Conservation (phyloP, 53 echinoderm and acorn worm species). For the Luidia sarsii region DNA sequence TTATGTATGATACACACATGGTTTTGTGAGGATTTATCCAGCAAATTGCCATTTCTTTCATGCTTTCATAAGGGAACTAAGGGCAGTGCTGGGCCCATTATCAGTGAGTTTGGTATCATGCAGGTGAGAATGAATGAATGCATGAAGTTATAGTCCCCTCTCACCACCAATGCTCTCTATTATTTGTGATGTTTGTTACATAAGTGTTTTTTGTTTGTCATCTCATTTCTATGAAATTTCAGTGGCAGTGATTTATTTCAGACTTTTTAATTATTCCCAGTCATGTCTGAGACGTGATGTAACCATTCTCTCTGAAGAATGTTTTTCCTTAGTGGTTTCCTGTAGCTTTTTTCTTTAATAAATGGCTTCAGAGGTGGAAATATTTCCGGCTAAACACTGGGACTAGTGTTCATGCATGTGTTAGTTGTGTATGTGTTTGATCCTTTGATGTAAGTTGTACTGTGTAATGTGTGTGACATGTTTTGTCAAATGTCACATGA, state of each 20-base stretch:
- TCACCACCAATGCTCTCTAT: not conserved
- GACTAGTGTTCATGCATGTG: not conserved
- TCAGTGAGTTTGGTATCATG: constrained; percentile 51
- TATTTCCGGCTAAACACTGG: not conserved
- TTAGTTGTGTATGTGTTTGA: not conserved
- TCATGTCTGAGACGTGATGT: too few species aligned
- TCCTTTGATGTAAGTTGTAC: too few species aligned
- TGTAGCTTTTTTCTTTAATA: not conserved
- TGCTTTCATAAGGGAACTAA: constrained; percentile 24
- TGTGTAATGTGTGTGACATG: too few species aligned
- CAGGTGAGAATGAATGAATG: constrained; percentile 52
- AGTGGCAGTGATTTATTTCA: not conserved
- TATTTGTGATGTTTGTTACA: too few species aligned
- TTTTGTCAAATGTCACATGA: too few species aligned
- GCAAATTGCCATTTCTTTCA: not conserved
- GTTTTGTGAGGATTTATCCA: not conserved
- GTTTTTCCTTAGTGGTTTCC: too few species aligned
- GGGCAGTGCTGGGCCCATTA: constrained; percentile 61
- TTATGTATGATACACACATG: too few species aligned
- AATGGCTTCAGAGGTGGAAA: not conserved
- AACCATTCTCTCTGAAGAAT: too few species aligned
- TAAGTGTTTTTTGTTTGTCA: not conserved
- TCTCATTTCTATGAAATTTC: not conserved
- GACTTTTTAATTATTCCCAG: too few species aligned
- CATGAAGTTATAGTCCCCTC: constrained; percentile 25